Evolutionary conservation across 2,113 vertebrate species (phyloP).

Genomic region (Sturnira hondurensis): DNA sequence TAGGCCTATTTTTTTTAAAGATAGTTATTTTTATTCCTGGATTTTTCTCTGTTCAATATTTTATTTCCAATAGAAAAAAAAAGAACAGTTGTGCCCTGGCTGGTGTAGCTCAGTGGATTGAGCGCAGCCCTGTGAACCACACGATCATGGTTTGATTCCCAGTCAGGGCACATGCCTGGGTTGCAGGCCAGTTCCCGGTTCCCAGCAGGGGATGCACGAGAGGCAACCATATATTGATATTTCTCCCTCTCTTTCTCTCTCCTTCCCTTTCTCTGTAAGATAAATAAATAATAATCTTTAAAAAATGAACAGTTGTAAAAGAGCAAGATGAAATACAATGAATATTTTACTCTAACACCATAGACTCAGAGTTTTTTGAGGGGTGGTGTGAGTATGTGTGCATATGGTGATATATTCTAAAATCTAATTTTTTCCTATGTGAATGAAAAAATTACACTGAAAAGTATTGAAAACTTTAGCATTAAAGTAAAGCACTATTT

Average conservation of each 20-base stretch:
- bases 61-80: not conserved
- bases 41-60: not conserved
- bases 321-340: not conserved
- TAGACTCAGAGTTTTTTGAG: not conserved
- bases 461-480: not conserved
- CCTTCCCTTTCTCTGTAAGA: no score
- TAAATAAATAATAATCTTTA: no score
- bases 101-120: no score
- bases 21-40: not conserved
- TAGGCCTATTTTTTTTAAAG: not conserved
- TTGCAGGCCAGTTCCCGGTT: no score
- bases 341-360: not conserved
- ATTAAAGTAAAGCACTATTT: not conserved
- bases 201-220: no score
- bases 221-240: no score
- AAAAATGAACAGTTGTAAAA: not conserved
- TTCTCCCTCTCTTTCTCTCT: no score
- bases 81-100: no score
- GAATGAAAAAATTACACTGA: not conserved
- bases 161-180: no score
- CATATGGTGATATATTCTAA: not conserved
- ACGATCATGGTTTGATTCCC: no score
- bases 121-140: no score
- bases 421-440: not conserved
- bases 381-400: not conserved